Percentiles rank a stretch among this genome's conserved stretches.
These are phyloP conservation scores for Malurus splendens DNA, from an alignment of 2,797 vertebrate genomes.

Conservation along the genomic window DNA sequence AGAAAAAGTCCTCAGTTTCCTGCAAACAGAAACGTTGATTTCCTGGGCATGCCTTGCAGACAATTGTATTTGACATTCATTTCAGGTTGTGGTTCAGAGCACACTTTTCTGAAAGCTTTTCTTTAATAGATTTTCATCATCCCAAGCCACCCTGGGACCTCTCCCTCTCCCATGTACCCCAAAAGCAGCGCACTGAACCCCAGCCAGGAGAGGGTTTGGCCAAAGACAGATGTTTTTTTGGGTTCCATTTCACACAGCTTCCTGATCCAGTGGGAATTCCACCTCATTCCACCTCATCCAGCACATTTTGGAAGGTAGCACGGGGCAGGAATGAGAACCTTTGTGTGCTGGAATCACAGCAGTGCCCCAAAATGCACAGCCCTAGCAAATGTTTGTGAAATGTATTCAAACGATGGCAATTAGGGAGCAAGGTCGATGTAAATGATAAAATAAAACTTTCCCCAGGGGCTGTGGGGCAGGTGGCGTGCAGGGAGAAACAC, in stretches of 20 bases:
- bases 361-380: rapidly evolving
- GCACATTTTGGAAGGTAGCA: rapidly evolving
- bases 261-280: not conserved
- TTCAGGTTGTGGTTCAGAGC: not conserved
- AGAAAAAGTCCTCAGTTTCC: not conserved
- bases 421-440: rapidly evolving
- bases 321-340: rapidly evolving
- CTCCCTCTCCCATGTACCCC: rapidly evolving
- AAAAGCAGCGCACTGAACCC: rapidly evolving
- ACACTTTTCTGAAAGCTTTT: not conserved
- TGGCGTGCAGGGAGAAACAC: not conserved
- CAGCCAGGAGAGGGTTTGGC: not conserved
- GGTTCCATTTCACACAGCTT: not conserved
- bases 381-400: not conserved
- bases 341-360: rapidly evolving
- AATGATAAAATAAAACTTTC: not conserved
- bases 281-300: no score
- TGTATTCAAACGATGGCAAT: not conserved
- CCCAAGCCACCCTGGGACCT: not conserved
- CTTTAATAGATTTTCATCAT: not conserved
- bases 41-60: not conserved
- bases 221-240: not conserved
- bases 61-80: not conserved
- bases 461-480: rapidly evolving
- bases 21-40: not conserved